A percentile compares a stretch with the other conserved stretches of the same genome.
Evolutionary conservation across 2,113 vertebrate species (phyloP).

Genomic region (cattle (Bos taurus)): DNA sequence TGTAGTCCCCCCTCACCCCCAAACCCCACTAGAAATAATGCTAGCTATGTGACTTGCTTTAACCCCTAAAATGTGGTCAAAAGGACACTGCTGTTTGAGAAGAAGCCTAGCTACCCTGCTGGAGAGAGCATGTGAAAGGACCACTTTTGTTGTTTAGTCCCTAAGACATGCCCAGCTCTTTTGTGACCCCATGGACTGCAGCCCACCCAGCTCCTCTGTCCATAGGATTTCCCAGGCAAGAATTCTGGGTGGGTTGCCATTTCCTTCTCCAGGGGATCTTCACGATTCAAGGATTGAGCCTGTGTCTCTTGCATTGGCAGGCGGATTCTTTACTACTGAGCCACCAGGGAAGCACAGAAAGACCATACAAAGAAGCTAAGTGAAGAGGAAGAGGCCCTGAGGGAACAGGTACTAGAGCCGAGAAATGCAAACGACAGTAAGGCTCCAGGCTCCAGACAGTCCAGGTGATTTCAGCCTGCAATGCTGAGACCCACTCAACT

Average conservation of each 20-base stretch:
- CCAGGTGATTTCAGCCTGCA: neutral
- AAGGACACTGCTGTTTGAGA: neutral
- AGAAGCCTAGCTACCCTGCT: neutral
- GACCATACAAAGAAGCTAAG: neutral
- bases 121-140: neutral
- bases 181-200: neutral
- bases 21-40: neutral
- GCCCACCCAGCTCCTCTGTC: neutral
- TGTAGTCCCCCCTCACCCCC: neutral
- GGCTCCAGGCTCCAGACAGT: neutral
- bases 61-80: neutral
- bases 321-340: neutral
- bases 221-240: neutral
- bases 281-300: neutral
- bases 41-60: neutral
- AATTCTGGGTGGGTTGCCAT: neutral
- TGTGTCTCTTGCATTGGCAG: neutral
- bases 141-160: neutral
- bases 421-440: neutral
- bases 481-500: neutral
- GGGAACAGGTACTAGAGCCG: neutral
- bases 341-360: neutral
- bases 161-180: neutral
- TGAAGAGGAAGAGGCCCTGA: neutral
- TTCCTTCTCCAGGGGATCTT: neutral